Percentiles rank a stretch among this genome's conserved stretches.
Evolutionary conservation across 1,140 invertebrate genomes (phyloP).

Genomic region (Kradibia gibbosae): DNA sequence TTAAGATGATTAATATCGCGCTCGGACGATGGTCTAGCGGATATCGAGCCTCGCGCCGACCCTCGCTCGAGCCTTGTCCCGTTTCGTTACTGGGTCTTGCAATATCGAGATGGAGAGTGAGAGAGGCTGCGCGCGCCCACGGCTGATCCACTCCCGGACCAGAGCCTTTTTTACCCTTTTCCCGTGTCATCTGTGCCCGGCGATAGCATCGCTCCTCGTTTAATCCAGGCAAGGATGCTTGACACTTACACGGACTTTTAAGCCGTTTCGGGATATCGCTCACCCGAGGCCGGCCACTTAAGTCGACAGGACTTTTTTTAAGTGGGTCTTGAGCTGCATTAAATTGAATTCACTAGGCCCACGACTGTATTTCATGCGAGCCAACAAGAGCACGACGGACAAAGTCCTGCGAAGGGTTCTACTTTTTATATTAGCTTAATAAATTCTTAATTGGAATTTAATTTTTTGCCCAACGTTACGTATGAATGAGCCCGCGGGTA

Average conservation of each 20-base stretch:
- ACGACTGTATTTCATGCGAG: too few species aligned
- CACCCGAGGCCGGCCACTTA: too few species aligned
- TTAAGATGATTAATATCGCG: conserved; percentile 14
- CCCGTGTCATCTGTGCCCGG: background rate
- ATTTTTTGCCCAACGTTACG: background rate
- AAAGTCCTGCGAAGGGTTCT: too few species aligned
- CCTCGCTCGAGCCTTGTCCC: conserved; percentile 39
- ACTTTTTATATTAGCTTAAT: background rate
- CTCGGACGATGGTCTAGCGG: background rate
- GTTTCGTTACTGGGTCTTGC: conserved; percentile 50
- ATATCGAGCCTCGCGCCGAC: conserved; percentile 10
- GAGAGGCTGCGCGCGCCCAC: conserved; percentile 28
- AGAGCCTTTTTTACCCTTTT: background rate
- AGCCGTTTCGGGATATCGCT: too few species aligned
- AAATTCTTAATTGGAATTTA: background rate
- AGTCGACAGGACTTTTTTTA: too few species aligned
- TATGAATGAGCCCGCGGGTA: background rate
- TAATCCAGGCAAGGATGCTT: background rate
- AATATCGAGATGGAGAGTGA: conserved; percentile 51
- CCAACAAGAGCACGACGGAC: too few species aligned
- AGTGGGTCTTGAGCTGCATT: too few species aligned
- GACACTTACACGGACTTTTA: too few species aligned
- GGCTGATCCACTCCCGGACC: background rate
- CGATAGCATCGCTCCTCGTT: background rate
- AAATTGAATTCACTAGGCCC: too few species aligned